A percentile compares a stretch with the other conserved stretches of the same genome.
Conservation (phyloP, 2,797 vertebrate genomes). For the Gambusia yucatana region DNA sequence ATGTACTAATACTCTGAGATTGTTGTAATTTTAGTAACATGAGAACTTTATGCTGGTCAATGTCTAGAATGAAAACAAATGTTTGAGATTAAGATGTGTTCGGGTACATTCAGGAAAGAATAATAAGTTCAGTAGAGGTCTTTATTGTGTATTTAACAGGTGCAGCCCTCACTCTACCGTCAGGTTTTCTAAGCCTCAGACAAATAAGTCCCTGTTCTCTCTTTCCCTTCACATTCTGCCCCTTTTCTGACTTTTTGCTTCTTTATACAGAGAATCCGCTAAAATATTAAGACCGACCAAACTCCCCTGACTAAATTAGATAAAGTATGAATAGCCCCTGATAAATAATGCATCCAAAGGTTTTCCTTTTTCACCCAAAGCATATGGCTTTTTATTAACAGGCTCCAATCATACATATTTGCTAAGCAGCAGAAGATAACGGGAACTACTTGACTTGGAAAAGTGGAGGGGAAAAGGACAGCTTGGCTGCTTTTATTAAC, state of each 20-base stretch:
- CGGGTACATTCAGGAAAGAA: not conserved
- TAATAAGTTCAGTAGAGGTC: not conserved
- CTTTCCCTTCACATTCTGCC: not conserved
- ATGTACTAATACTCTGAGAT: not conserved
- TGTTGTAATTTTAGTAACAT: not conserved
- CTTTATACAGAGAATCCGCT: conserved; percentile 44
- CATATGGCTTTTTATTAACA: conserved; percentile 69
- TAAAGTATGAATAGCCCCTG: conserved; percentile 62
- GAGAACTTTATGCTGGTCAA: not conserved
- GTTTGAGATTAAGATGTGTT: not conserved
- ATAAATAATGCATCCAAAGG: conserved; percentile 73
- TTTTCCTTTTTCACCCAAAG: conserved; percentile 22
- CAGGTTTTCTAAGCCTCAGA: conserved; percentile 32
- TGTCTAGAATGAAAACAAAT: not conserved
- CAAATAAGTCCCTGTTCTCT: conserved; percentile 44
- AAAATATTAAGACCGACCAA: conserved; percentile 70
- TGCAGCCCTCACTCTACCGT: conserved; percentile 55
- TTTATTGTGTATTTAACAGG: conserved; percentile 36
- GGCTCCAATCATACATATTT: conserved; percentile 60
- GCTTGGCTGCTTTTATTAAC: conserved; percentile 76
- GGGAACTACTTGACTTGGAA: conserved; percentile 51
- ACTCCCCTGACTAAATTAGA: conserved; percentile 62
- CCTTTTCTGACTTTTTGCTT: conserved; percentile 31
- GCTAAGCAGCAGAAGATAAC: conserved; percentile 65
- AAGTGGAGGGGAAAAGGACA: conserved; percentile 44